Conservation (phyloP, 2,797 vertebrate species). For the Momotus momota region DNA sequence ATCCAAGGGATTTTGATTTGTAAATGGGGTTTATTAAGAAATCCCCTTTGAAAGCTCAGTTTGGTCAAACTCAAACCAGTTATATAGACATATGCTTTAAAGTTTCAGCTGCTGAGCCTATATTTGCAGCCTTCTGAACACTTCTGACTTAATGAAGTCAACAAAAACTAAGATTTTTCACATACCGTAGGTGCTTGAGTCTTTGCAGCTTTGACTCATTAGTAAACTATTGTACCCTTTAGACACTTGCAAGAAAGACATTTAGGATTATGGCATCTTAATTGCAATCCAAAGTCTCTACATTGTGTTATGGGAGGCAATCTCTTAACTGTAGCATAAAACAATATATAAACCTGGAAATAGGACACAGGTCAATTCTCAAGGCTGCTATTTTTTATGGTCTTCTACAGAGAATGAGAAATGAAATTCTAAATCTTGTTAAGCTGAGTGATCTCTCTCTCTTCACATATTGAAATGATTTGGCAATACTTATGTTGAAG, state of each 20-base stretch:
- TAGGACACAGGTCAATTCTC: neutral
- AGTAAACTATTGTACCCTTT: neutral
- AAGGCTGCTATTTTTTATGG: neutral
- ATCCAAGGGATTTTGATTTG: neutral
- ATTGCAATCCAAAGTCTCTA: neutral
- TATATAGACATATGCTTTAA: neutral
- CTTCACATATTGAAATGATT: neutral
- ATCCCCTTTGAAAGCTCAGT: neutral
- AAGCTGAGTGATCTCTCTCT: neutral
- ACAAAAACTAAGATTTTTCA: neutral
- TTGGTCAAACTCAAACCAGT: neutral
- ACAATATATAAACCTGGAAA: neutral
- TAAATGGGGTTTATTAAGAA: neutral
- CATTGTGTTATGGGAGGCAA: rapidly evolving
- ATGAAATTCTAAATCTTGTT: neutral
- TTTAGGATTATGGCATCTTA: neutral
- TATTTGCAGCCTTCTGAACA: neutral
- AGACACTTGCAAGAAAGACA: neutral
- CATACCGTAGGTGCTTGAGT: neutral
- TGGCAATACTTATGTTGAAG: neutral
- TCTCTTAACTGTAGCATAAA: neutral
- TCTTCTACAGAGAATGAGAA: neutral
- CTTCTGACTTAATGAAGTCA: neutral
- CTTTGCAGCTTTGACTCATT: neutral
- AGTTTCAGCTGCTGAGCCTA: neutral